Base-by-base conservation (phyloP, 2,113 vertebrate species). In the Myotis lucifugus region DNA sequence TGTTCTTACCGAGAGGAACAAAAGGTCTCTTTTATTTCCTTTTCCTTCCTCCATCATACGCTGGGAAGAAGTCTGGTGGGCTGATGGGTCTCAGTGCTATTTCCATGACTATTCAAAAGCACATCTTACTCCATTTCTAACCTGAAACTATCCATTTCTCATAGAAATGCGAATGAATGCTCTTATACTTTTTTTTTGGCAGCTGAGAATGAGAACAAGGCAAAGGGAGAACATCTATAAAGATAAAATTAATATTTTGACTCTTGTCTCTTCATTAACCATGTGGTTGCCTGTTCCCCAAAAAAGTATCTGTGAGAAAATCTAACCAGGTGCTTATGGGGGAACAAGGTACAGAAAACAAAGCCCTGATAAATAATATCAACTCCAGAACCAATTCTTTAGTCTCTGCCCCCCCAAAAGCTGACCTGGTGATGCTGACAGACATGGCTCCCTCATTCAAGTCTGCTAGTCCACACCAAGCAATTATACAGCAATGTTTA, bases 181-280 rank as follows among this genome's bases (percentile, higher is more conserved):
- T 74, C 69, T 72, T 92, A 76, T 1, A 66, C 5, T n/a, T 88
- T 76, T 90, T 76, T 76, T 34, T 37, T 64, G 61, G n/a, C n/a
- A 86, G 27, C 14, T 61, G 8, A 89, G 42, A 59, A 70, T 88
- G 61, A 76, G 34, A 95, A 95, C 21, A 72, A 8, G 23, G 64
- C 8, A 85, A 72, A 23, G 46, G 19, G 48, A 83, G 48, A 23
- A 91, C 92, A 81, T 48, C 14, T 90, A 64, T 87, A 61, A 79
- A 87, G 21, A 32, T 72, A 85, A 74, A 15, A 77, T 61, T 50
- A 91, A 92, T 93, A 66, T 88, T 82, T 94, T 19, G 82, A 52
- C 37, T 89, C 56, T 82, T 85, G 29, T 92, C 50, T 66, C 50
- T 93, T 95, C 69, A 94, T 94, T 79, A 89, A 93, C 40, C 15